Evolutionary conservation across 2,888 invertebrate species (phyloP).

Genomic region (Diabrotica balteata): DNA sequence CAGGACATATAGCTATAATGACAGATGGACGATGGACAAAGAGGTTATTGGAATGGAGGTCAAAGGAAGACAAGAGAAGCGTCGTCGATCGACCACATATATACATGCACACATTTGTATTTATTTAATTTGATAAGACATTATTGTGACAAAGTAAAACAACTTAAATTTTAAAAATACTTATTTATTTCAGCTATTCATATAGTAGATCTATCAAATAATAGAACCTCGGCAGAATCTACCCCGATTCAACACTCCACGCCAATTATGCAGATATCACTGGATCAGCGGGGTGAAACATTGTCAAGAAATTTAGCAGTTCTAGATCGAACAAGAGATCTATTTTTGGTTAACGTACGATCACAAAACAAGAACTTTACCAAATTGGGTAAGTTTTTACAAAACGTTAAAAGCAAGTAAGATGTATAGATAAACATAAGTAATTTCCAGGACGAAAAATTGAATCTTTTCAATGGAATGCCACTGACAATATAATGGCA

Average conservation of each 20-base stretch:
- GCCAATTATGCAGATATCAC: conserved; percentile 80
- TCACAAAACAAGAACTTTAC: conserved; percentile 70
- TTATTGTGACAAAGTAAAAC: no score
- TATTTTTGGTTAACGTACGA: conserved; percentile 80
- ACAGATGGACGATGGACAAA: no score
- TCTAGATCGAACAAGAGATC: conserved; percentile 87
- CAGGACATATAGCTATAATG: no score
- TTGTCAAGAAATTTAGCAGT: conserved; percentile 85
- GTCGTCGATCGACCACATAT: no score
- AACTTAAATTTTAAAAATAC: no score
- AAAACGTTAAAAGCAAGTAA: conserved; percentile 28
- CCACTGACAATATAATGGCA: conserved; percentile 78
- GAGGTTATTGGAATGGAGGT: no score
- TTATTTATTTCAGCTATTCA: conserved; percentile 71
- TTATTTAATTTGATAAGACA: no score
- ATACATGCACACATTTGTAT: no score
- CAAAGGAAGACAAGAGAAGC: no score
- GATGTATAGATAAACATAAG: not conserved
- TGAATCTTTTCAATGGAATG: conserved; percentile 72
- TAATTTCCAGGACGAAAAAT: conserved; percentile 64
- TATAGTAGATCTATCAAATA: conserved; percentile 80
- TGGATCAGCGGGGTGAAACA: conserved; percentile 84
- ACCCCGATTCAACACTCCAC: conserved; percentile 78
- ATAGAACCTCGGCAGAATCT: conserved; percentile 75
- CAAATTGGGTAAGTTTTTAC: conserved; percentile 70